Base-by-base conservation (phyloP, 2,888 invertebrate genomes). In the Peribatodes rhomboidaria region DNA sequence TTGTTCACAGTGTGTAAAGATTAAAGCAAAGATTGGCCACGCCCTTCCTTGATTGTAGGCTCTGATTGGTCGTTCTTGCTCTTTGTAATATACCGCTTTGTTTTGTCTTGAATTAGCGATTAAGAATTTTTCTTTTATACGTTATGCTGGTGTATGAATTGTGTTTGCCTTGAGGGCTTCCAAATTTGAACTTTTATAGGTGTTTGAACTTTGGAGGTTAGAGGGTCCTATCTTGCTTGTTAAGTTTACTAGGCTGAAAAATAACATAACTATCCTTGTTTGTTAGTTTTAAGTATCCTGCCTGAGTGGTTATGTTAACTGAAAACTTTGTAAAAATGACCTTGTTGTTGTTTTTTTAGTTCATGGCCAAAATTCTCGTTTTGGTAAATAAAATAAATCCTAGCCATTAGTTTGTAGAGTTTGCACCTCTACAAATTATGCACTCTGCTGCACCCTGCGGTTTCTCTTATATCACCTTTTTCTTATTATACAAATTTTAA, bases 71-170 rank as follows among this genome's bases (percentile, higher is more conserved):
- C 75, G 80, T 69, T 70, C 80, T 74, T 71, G 76, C 71, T 82
- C 88, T 90, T 89, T 89, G 89, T 90, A 85, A 77, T 65, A 52
- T 78, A 79, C 86, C 85, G 84, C 85, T 85, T 87, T 88, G 85
- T 88, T 88, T 83, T 80, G 81, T 81, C 79, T 83, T 79, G 87
- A 87, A 88, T 88, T 88, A 86, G 84, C 83, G 79, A 79, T 80
- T 79, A 77, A 74, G 70, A 69, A 65, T 13, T 71, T 67, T 71
- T 67, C 67, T 68, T 67, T 72, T 67, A 67, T 44, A 35, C 53
- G 41, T 61, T 50, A 53, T 50, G 49, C 41, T 31, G 55, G 59
- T 65, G 50, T 65, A 55, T 65, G 55, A 59, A 67, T 56, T 46
- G 53, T 42, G n/a, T 35, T 46, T 57, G 11, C 16, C 31, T 31